Base-by-base conservation (phyloP, 2,888 invertebrate species). In the Latrodectus hesperus region DNA sequence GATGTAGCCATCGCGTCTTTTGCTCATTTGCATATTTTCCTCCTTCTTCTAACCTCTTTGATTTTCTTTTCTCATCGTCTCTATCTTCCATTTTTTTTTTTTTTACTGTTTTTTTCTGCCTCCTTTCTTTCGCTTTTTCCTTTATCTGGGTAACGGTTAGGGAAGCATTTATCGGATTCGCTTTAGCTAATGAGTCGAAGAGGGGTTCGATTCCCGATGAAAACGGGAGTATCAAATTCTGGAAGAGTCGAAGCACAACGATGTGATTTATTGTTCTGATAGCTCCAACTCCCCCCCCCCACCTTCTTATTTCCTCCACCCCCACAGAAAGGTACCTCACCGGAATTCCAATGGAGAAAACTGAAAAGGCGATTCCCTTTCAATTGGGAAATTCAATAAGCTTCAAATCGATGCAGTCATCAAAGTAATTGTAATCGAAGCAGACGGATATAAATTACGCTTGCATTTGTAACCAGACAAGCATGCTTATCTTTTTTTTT, bases 101-200 rank as follows among this genome's bases (percentile, higher is more conserved):
- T 78, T 68, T 51, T 65, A n/a, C n/a, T n/a, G 38, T 76, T 53
- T 51, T 65, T 76, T 79, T 79, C 60, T 70, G 38, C 55, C 22
- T n/a, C 68, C 70, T 38, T 51, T 68, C 60, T 22, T 68, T 17
- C 8, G 16, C 78, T 55, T 52, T 74, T 38, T 55, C 38, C 49
- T 79, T 79, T 71, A 60, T 79, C 55, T 55, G 70, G 17, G 38
- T 10, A 22, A 12, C 12, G 60, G n/a, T 74, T n/a, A 60, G 22
- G 16, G 14, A 49, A n/a, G 71, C 70, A 86, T 76, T 81, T 86
- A 86, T 86, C 81, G 86, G 76, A 86, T 86, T 81, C 86, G 77
- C 86, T 86, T 86, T 86, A 81, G 81, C 86, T 86, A 86, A 86
- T 86, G 86, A 86, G 81, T 81, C 64, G 76, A 65, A 51, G 82